Evolutionary conservation across 2,797 vertebrate genomes (phyloP), one percentile per base, ranked within the genome.

Genomic region (Chaenodraco wilsoni): DNA sequence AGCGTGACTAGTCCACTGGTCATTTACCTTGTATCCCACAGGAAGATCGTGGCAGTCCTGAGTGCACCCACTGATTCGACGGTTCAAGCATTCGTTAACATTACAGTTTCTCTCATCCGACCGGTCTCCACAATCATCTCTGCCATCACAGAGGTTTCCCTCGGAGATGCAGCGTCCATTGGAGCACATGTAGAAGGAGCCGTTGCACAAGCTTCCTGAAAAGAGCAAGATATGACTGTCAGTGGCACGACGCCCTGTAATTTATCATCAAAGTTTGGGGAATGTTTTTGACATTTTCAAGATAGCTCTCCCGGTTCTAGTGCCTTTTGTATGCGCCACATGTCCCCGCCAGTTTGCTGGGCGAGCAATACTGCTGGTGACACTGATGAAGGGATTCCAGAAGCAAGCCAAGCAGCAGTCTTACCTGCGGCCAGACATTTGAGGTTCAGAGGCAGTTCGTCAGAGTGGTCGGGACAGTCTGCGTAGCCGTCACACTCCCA

Each of bases 401-500:
- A 81, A 79, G 90, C 55, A 84, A 88, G 88, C 87, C 86, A 85
- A 86, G 81, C 84, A 72, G 82, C 84, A 73, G 82, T 73, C 93
- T 93, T 92, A 95, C 97, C 98, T 94, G 97, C 96, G 83, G 93
- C 96, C 89, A 91, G 95, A 91, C 98, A 99, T 92, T 96, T 98
- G 61, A 91, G 91, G 80, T 99, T 99, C 86, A 98, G 90, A 48
- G 98, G 98, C 48, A 97, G 96, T 87, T 99, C 98, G 79, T 99
- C 98, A 65, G 98, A 99, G 90, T 89, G 95, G 91, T 99, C 98
- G 60, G 94, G 95, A 84, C 98, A 99, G 93, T 99, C 98, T 27
- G 97, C 95, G 55, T 97, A 96, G 58, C 98, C 96, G 14, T 99
- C 98, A 84, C 98, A 99, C 81, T 99, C 98, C 98, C 98, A 99